Percentiles rank a stretch among this genome's conserved stretches.
Conservation (phyloP, 1,140 invertebrate genomes). For the Eumeta japonica region DNA sequence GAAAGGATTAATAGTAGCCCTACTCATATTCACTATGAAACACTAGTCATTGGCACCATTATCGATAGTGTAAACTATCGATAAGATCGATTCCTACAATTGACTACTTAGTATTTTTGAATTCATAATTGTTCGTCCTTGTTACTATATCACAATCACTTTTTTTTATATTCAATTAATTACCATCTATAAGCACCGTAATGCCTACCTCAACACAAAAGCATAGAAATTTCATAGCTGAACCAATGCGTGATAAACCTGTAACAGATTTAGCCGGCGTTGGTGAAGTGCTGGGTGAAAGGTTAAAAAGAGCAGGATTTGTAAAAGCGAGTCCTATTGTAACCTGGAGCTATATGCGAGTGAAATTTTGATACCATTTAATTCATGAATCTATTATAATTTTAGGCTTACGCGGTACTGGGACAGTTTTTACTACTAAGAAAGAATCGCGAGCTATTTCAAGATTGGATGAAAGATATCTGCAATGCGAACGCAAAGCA, state of each 20-base stretch:
- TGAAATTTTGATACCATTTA: too few species aligned
- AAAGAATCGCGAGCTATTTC: conserved; percentile 94
- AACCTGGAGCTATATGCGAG: background rate
- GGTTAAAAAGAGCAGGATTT: conserved; percentile 79
- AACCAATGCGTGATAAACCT: conserved; percentile 93
- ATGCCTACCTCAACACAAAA: conserved; percentile 94
- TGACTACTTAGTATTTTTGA: too few species aligned
- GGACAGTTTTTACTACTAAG: conserved; percentile 96
- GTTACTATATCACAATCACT: too few species aligned
- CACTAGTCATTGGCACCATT: too few species aligned
- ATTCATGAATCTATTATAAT: too few species aligned
- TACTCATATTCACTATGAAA: too few species aligned
- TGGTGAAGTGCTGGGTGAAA: conserved; percentile 85
- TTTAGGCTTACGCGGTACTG: conserved; percentile 95
- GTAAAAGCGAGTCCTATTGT: conserved; percentile 72
- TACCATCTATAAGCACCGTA: too few species aligned
- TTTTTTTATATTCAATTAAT: too few species aligned
- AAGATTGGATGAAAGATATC: conserved; percentile 95
- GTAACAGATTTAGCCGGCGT: conserved; percentile 92
- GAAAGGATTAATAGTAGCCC: too few species aligned
- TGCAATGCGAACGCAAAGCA: conserved; percentile 90
- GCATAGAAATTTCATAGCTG: conserved; percentile 89
- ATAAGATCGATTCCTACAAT: too few species aligned
- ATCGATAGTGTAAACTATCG: too few species aligned
- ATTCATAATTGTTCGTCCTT: too few species aligned